Evolutionary conservation across 2,113 vertebrate genomes (phyloP), one percentile per base, ranked within the genome.

Genomic region (Athene cunicularia): DNA sequence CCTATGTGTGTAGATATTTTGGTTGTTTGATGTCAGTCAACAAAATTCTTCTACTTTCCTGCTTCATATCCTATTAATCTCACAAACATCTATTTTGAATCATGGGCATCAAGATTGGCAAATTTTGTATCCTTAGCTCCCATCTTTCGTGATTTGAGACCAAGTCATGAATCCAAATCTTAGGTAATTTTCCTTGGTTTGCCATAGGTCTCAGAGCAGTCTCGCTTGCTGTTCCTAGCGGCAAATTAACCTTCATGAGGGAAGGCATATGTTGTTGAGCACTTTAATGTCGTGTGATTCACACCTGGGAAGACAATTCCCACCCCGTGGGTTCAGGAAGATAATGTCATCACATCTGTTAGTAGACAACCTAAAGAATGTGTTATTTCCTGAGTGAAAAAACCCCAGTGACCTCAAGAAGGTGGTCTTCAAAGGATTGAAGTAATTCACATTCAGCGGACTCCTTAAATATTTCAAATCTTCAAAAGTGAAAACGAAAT

Each of bases 351-450:
- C 81, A 72, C 67, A 88, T 72, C 80, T 91, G 83, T 80, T 83
- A 67, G 75, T n/a, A 59, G 73, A 47, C 70, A 87, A 71, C 72
- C 70, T 88, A 63, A 76, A 82, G 60, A 93, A 85, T 80, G 70
- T 87, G 60, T 70, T 89, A 52, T 86, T 95, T 89, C 88, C 72
- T 71, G 88, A 95, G 76, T 79, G 86, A 83, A 60, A 88, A 93
- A 87, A 80, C 24, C 53, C 35, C 74, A 67, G 5, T 26, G 72
- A 89, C 72, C 77, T 93, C 81, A 62, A 64, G 59, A 74, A 86
- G 52, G 92, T 76, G 47, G 68, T 84, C 83, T 95, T 88, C 70
- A 59, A 75, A 94, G 86, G 39, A 20, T 45, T 81, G 58, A 71
- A 63, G 21, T 86, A 84, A 62, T 85, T 71, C 62, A 49, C 35